A percentile compares a stretch with the other conserved stretches of the same genome.
These are phyloP conservation scores for Megaustenia siamemsis DNA, from an alignment of 2,888 invertebrate genomes.

Conservation along the genomic window DNA sequence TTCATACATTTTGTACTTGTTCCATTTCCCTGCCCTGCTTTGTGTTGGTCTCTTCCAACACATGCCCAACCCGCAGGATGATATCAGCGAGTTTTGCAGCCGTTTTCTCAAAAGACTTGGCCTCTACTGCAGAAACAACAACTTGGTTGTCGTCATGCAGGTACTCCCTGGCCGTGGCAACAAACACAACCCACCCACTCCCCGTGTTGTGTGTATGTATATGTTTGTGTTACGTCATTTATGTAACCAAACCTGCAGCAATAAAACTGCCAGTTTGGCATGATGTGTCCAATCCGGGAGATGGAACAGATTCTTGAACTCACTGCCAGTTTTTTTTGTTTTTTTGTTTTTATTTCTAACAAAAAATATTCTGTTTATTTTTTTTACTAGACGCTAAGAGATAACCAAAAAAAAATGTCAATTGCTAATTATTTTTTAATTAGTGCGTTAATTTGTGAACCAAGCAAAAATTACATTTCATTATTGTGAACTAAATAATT, in stretches of 20 bases:
- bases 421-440: no score
- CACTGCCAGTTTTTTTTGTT: no score
- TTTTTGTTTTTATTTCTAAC: no score
- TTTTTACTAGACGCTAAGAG: no score
- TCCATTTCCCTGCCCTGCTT: not conserved
- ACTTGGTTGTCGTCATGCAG: constrained; percentile 60
- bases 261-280: not conserved
- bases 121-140: constrained; percentile 55
- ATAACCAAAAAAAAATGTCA: no score
- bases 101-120: constrained; percentile 59
- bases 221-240: not conserved
- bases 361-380: no score
- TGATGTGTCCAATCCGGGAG: constrained; percentile 4
- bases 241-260: constrained; percentile 14
- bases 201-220: constrained; percentile 9
- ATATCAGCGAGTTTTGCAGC: constrained; percentile 57
- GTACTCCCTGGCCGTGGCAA: constrained; percentile 36
- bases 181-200: not conserved
- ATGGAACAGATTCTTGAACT: not conserved
- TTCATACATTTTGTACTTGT: not conserved
- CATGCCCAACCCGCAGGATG: constrained; percentile 52
- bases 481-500: no score
- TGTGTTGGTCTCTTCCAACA: constrained; percentile 3
- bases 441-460: no score
- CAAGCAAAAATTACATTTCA: no score